Base-by-base conservation (phyloP, 2,888 invertebrate species). In the Romanomermis culicivorax region DNA sequence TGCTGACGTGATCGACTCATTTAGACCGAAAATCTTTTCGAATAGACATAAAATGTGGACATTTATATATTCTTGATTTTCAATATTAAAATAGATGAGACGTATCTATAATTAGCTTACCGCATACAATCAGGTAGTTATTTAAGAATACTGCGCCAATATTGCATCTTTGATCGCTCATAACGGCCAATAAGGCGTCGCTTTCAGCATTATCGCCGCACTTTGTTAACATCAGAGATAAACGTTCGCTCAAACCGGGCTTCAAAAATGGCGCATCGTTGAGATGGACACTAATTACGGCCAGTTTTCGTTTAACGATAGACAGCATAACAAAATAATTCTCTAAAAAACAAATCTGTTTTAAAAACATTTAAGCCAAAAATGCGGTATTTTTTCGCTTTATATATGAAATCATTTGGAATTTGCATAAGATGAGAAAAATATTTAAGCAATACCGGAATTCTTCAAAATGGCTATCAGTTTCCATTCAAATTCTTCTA, bases 81-180 rank as follows among this genome's bases (percentile, higher is more conserved):
- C n/a, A n/a, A n/a, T n/a, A n/a, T n/a, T n/a, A n/a, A n/a, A n/a
- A n/a, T n/a, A n/a, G n/a, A n/a, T n/a, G n/a, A n/a, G n/a, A n/a
- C n/a, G n/a, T n/a, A n/a, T n/a, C n/a, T n/a, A n/a, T n/a, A n/a
- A n/a, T n/a, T 25, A 56, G 57, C 11, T 74, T 74, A 77, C 83
- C 85, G 72, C 83, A 82, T 57, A 82, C 83, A 60, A 85, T 72
- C 50, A 86, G 76, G 52, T 78, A 78, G 49, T 79, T 79, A 61
- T 78, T 76, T 56, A 82, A 72, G 65, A 79, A 78, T 43, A 79
- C 81, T 57, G 81, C 78, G 55, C 85, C 85, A 55, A 79, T 78
- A 52, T 83, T 80, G 72, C 83, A 82, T 59, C 84, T 77, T 48
- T 78, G 77, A 51, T 76, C 76, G 48, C 75, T 75, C 79, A 80